These are phyloP conservation scores for Cryptomyrus ogoouensis DNA, from an alignment of 2,113 vertebrate species.

Conservation along the genomic window DNA sequence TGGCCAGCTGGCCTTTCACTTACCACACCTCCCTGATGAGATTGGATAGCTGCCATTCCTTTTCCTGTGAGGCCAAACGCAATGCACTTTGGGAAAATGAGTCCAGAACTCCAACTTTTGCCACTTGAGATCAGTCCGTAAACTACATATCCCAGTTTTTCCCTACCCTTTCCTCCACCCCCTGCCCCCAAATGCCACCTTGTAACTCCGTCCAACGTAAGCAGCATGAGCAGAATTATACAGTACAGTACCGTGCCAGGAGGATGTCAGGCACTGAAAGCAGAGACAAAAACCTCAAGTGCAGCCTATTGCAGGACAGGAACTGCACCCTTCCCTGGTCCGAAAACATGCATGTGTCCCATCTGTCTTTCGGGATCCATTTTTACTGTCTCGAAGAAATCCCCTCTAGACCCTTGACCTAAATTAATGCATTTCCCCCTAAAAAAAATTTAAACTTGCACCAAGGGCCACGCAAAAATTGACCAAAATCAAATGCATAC, in stretches of 20 bases:
- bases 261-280: constrained; percentile 69
- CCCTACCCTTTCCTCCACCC: constrained; percentile 29
- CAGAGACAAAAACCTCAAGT: constrained; percentile 55
- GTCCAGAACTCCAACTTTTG: constrained; percentile 48
- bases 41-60: constrained; percentile 57
- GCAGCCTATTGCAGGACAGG: constrained; percentile 38
- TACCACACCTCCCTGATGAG: constrained; percentile 66
- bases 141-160: constrained; percentile 68
- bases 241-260: constrained; percentile 64
- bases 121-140: constrained; percentile 37
- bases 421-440: constrained; percentile 47
- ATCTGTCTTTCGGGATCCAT: constrained; percentile 16
- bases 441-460: constrained; percentile 19
- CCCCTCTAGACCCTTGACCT: constrained; percentile 51
- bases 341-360: background rate
- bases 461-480: constrained; percentile 25
- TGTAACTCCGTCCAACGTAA: constrained; percentile 67
- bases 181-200: constrained; percentile 41
- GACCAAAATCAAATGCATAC: constrained; percentile 23
- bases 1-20: constrained; percentile 58
- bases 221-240: constrained; percentile 71
- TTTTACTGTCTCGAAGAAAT: constrained; percentile 28
- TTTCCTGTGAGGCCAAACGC: constrained; percentile 63
- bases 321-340: background rate
- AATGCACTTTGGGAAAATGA: constrained; percentile 63